Evolutionary conservation across 2,113 vertebrate species (phyloP).

Genomic region (Gasterosteus nipponicus): DNA sequence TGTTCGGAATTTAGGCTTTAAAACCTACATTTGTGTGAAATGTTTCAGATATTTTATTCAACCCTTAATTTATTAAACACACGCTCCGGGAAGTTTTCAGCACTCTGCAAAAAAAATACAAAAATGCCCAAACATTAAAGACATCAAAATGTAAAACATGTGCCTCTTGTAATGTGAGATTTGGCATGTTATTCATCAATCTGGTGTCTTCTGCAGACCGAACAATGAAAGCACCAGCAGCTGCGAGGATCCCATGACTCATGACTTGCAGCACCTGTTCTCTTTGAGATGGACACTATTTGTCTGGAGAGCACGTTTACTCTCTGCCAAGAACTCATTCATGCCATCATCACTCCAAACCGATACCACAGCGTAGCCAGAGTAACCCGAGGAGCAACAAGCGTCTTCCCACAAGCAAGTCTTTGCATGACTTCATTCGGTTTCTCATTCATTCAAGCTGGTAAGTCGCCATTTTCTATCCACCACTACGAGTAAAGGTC

Average conservation of each 20-base stretch:
- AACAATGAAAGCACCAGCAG: conserved; percentile 49
- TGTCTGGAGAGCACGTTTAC: conserved; percentile 43
- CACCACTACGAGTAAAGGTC: conserved; percentile 37
- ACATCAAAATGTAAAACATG: neutral
- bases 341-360: conserved; percentile 22
- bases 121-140: neutral
- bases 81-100: neutral
- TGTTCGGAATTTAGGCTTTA: neutral
- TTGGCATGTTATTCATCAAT: conserved; percentile 40
- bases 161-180: conserved; percentile 3
- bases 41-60: neutral
- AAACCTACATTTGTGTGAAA: neutral
- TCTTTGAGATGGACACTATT: conserved; percentile 31
- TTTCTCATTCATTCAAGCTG: conserved; percentile 44
- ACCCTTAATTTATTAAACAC: neutral
- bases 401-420: conserved; percentile 1
- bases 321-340: conserved; percentile 31
- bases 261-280: conserved; percentile 59
- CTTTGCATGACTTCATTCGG: conserved; percentile 29
- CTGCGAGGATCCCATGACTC: conserved; percentile 50
- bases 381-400: conserved; percentile 15
- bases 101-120: neutral
- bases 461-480: conserved; percentile 29
- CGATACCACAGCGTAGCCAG: conserved; percentile 11
- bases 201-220: conserved; percentile 32